Conservation (phyloP, 1,140 invertebrate genomes). For the Ips typographus region DNA sequence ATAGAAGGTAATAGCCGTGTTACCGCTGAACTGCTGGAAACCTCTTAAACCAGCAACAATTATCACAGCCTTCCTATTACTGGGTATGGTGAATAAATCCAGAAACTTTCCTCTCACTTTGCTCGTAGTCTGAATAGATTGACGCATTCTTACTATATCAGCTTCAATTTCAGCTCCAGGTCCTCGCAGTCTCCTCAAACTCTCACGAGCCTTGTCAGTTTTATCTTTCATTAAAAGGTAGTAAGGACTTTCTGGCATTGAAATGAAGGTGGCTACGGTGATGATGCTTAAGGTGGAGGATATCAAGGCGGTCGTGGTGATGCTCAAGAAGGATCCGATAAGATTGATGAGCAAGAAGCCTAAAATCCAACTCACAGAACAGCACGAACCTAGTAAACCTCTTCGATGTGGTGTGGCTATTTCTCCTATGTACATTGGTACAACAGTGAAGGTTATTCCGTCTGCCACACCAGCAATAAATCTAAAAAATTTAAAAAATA, state of each 20-base stretch:
- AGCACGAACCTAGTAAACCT: constrained; percentile 54
- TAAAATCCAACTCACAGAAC: constrained; percentile 50
- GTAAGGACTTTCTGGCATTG: constrained; percentile 79
- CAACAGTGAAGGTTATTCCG: constrained; percentile 65
- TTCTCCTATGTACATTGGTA: constrained; percentile 67
- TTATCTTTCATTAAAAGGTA: constrained; percentile 63
- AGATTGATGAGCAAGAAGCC: constrained; percentile 70
- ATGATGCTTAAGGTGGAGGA: constrained; percentile 60
- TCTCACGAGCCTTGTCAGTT: constrained; percentile 60
- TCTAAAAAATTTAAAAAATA: constrained; percentile 41
- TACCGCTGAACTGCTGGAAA: constrained; percentile 75
- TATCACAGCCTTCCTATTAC: constrained; percentile 64
- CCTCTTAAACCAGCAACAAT: constrained; percentile 66
- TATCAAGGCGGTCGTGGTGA: constrained; percentile 60
- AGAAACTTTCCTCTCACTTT: constrained; percentile 54
- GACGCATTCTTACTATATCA: constrained; percentile 63
- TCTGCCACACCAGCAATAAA: constrained; percentile 65
- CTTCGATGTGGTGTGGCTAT: constrained; percentile 66
- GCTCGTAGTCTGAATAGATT: constrained; percentile 54
- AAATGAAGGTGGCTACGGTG: constrained; percentile 64
- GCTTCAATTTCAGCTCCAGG: constrained; percentile 54
- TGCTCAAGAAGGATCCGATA: constrained; percentile 64
- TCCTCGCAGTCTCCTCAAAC: constrained; percentile 63
- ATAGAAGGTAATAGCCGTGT: constrained; percentile 73
- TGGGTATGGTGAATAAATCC: constrained; percentile 59